Evolutionary conservation across 2,113 vertebrate species (phyloP), one percentile per base, ranked within the genome.

Genomic region (Garra rufa): DNA sequence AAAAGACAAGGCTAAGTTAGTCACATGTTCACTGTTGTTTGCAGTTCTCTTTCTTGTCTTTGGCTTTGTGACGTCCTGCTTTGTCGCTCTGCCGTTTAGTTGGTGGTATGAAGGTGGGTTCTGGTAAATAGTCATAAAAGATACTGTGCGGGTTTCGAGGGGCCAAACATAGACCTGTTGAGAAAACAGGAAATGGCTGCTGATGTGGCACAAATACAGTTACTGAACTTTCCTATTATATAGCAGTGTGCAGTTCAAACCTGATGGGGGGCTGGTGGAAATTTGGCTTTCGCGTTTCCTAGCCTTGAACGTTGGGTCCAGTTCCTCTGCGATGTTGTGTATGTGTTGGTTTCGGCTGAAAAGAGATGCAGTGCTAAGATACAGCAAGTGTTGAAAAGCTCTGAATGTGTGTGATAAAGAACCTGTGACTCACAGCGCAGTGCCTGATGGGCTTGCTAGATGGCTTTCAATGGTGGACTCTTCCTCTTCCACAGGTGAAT

Each of bases 31-130:
- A 95, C 77, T 95, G 94, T 30, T 95, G 94, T 85, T 95, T 95
- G 86, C 94, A 95, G 61, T 91, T 94, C 87, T 96, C 94, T 83
- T 93, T 94, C 84, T 95, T 96, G 83, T 94, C 95, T 93, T 94
- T 95, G 88, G 93, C 52, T 93, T 95, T 96, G 19, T 82, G 83
- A 2, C 91, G 86, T 48, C 80, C 90, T 1, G 91, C 34, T 89
- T 94, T 95, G 38, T 95, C 93, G 0, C 87, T 73, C 44, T 92
- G 95, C 5, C 94, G 89, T 83, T 95, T 95, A 21, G 93, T 95
- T 9, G 95, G 95, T 0, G 95, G 93, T 63, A 95, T 90, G 85
- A 95, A 94, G 7, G 90, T 75, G 0, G 94, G 91, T 75, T 95
- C 94, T 4, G 93, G 93, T 0, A 92, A 87, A 52, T 92, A 90